Evolutionary conservation across 2,113 vertebrate genomes (phyloP), one percentile per base, ranked within the genome.

Genomic region (Morone saxatilis): DNA sequence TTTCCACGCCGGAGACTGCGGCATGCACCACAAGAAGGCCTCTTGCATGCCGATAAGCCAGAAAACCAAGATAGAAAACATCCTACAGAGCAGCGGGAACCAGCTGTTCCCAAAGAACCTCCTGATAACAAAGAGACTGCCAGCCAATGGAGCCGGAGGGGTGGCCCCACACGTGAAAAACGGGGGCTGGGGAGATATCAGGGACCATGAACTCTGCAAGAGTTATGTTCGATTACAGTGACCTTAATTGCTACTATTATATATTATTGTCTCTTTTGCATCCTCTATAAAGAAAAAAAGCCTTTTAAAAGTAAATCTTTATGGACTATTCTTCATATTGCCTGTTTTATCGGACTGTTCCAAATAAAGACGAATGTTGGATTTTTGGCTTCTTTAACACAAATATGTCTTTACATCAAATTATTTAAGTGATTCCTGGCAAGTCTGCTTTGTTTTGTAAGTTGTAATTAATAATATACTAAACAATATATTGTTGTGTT

Each of bases 131-230:
- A 97, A 97, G 91, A 97, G 96, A 92, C 96, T 97, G 93, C 95
- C 97, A 38, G 93, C 95, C 83, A 95, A 94, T 14, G 96, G 97
- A 38, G 88, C 95, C 81, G 96, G 94, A 69, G 96, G 97, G 13
- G 86, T 98, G 71, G 96, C 97, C 61, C 97, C 98, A n/a, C 97
- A 98, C 14, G 98, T 98, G 41, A 99, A 99, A 88, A 99, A 99
- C 16, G 98, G 98, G 40, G 98, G 98, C 0, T 99, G 98, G 98
- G 98, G 98, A 17, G 98, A 99, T 77, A 99, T 99, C 90, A 97
- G 98, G 95, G 98, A 99, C 95, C 98, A 99, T 45, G 98, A 99
- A 95, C 97, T 99, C 92, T 99, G 98, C 93, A 99, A 98, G 94
- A 99, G 97, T 87, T 99, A 99, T 81, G 96, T 96, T 91, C 95